Evolutionary conservation across 2,888 invertebrate genomes (phyloP).

Genomic region (Tipula confusa): DNA sequence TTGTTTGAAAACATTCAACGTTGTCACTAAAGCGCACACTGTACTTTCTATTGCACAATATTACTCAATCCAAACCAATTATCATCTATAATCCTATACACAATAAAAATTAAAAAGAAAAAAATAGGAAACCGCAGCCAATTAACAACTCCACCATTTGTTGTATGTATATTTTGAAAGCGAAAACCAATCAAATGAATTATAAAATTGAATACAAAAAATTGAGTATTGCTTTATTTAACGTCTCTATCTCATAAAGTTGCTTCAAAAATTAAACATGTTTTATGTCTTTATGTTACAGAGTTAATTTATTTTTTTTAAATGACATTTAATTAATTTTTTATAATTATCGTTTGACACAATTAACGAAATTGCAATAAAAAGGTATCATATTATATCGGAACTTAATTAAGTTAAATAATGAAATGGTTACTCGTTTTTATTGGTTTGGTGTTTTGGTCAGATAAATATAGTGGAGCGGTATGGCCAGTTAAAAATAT

Average conservation of each 20-base stretch:
- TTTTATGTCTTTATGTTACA: neutral
- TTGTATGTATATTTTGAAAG: neutral
- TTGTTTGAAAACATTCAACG: neutral
- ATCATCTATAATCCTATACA: too few relatives aligned
- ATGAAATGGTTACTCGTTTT: too few relatives aligned
- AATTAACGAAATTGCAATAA: neutral
- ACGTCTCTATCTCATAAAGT: neutral
- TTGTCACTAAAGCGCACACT: neutral
- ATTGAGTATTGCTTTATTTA: neutral
- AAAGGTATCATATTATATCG: neutral
- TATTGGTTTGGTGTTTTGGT: too few relatives aligned
- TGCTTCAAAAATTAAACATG: neutral
- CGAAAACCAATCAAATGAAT: neutral
- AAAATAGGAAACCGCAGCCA: neutral
- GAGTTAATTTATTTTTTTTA: neutral
- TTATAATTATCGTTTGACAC: neutral
- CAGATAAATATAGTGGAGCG: too few relatives aligned
- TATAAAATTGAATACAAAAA: neutral
- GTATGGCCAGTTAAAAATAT: too few relatives aligned
- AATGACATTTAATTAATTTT: neutral
- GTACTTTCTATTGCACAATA: neutral
- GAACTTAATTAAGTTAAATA: neutral
- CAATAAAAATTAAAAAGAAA: neutral
- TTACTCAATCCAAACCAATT: neutral
- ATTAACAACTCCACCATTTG: neutral